phyloP scores from a whole-genome alignment of 2,888 invertebrate species.

The Polietes domitor region DNA sequence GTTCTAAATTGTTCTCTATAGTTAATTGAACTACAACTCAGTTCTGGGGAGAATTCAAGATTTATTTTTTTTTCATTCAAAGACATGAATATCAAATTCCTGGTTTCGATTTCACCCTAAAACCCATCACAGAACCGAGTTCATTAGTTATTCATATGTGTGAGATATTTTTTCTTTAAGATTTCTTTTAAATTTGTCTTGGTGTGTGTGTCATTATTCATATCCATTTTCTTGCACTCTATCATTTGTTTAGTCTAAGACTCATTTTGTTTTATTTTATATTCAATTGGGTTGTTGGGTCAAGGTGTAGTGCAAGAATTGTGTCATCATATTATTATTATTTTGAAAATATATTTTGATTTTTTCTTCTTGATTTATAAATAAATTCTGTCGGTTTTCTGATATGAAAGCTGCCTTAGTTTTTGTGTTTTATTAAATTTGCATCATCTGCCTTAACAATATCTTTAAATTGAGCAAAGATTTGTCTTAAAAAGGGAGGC shows the following conservation, averaged over 20 bases:
- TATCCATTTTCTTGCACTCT: background rate
- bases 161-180: too few relatives aligned
- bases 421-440: background rate
- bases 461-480: background rate
- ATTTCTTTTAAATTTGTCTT: too few relatives aligned
- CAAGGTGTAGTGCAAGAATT: too few relatives aligned
- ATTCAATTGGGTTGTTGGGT: background rate
- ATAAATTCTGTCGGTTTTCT: conserved; percentile 34
- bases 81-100: too few relatives aligned
- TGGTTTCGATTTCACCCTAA: too few relatives aligned
- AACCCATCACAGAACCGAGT: too few relatives aligned
- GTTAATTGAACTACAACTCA: background rate
- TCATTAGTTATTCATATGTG: too few relatives aligned
- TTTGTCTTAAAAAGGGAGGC: background rate
- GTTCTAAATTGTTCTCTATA: background rate
- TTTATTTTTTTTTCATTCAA: background rate
- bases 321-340: background rate
- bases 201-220: background rate
- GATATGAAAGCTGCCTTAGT: conserved; percentile 61
- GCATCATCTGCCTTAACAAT: background rate
- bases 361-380: conserved; percentile 2
- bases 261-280: conserved; percentile 3
- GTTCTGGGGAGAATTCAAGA: background rate
- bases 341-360: conserved; percentile 55
- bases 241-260: background rate